Conservation (phyloP, 2,797 vertebrate genomes). For the Poecilia gillii region DNA sequence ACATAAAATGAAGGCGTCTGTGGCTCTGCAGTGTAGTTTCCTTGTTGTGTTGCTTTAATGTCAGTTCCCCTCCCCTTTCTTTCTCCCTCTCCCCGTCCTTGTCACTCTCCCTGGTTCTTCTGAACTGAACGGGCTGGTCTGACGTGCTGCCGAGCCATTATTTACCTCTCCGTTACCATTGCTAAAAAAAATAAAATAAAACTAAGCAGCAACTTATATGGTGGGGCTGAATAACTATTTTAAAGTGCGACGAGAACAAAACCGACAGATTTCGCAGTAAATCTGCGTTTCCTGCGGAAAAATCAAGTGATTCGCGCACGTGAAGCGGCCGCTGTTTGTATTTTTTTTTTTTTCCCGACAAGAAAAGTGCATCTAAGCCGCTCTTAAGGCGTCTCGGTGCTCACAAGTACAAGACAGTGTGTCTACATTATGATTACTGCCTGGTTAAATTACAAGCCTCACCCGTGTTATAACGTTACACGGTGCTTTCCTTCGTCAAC, state of each 20-base stretch:
- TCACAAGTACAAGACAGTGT: fast-evolving
- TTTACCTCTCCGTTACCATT: neutral
- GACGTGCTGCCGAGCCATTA: constrained; percentile 25
- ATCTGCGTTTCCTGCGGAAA: constrained; percentile 46
- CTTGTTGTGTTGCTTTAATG: constrained; percentile 86
- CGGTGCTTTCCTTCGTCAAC: constrained; percentile 18
- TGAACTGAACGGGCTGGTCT: constrained; percentile 25
- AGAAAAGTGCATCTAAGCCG: constrained; percentile 31
- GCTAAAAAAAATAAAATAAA: neutral
- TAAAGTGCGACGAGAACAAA: neutral
- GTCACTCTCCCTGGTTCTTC: constrained; percentile 71
- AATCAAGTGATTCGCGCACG: constrained; percentile 33
- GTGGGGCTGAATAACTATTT: no score
- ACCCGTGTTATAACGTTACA: neutral
- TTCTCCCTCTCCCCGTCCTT: constrained; percentile 76
- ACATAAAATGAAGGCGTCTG: constrained; percentile 81
- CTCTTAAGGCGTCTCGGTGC: fast-evolving
- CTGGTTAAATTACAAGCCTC: neutral
- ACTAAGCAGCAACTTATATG: neutral
- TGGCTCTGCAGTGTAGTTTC: constrained; percentile 78
- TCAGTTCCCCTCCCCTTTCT: constrained; percentile 83
- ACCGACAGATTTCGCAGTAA: neutral
- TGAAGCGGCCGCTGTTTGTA: constrained; percentile 13
- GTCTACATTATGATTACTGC: fast-evolving
- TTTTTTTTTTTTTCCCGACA: constrained; percentile 10